These are phyloP conservation scores for Oxyruncus cristatus DNA, from an alignment of 2,113 vertebrate species.

Conservation along the genomic window DNA sequence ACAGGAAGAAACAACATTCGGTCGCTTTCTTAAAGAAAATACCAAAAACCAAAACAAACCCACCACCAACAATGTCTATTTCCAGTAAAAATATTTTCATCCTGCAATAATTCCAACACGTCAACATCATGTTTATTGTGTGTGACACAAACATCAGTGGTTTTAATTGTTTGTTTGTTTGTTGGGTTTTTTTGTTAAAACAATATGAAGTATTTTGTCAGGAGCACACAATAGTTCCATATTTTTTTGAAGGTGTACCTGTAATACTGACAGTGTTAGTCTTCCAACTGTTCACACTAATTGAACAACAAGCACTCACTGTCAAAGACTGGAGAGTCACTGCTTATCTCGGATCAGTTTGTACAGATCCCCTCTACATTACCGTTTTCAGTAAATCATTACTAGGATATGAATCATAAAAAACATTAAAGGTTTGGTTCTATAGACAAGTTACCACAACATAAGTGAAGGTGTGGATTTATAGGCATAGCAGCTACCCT, in stretches of 20 bases:
- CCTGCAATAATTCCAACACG: neutral
- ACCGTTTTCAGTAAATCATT: neutral
- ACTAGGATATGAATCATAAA: neutral
- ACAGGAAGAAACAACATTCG: neutral
- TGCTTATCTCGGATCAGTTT: neutral
- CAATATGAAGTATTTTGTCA: neutral
- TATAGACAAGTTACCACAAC: neutral
- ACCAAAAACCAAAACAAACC: rapidly evolving
- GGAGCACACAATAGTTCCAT: neutral
- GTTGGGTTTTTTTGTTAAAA: neutral
- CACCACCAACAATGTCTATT: neutral
- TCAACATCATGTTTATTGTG: neutral
- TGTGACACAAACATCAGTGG: rapidly evolving
- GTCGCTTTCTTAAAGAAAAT: neutral
- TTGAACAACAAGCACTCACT: neutral
- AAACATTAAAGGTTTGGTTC: neutral
- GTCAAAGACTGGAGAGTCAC: neutral
- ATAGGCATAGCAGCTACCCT: neutral
- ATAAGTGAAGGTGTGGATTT: neutral
- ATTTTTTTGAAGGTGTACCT: neutral
- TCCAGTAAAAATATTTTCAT: neutral
- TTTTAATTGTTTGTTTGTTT: too few relatives aligned
- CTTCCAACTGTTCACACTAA: neutral
- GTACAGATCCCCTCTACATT: neutral
- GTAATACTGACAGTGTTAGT: neutral